These are phyloP conservation scores for Lepidochitona cinerea DNA, from an alignment of 2,888 invertebrate species.

Conservation along the genomic window DNA sequence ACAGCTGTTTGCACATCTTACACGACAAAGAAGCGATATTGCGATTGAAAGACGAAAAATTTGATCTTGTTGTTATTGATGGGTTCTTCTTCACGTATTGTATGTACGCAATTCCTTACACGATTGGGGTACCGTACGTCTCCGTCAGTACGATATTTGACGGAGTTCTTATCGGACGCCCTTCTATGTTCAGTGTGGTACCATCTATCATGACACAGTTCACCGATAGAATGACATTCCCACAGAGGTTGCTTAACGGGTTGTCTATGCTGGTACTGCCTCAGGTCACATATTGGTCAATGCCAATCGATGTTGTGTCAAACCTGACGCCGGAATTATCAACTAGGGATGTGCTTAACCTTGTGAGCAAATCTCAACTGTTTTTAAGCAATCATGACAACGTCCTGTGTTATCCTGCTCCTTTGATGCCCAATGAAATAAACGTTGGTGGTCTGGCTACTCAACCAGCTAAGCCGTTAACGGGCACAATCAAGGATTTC, in stretches of 20 bases:
- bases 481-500: conserved; percentile 29
- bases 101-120: conserved; percentile 16
- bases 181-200: background rate
- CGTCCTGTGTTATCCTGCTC: conserved; percentile 35
- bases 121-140: conserved; percentile 21
- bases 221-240: conserved; percentile 11
- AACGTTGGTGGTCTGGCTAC: conserved; percentile 38
- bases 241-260: background rate
- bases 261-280: background rate
- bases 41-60: conserved; percentile 11
- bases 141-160: conserved; percentile 7
- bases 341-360: conserved; percentile 24
- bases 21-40: background rate
- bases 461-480: conserved; percentile 29
- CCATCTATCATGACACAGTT: background rate
- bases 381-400: conserved; percentile 36
- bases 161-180: background rate
- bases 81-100: background rate
- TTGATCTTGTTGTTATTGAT: conserved; percentile 28
- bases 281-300: background rate
- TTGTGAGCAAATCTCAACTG: conserved; percentile 19
- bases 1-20: background rate
- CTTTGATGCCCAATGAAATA: conserved; percentile 36
- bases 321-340: conserved; percentile 31
- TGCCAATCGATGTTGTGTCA: conserved; percentile 22